phyloP scores from a whole-genome alignment of 2,113 vertebrate genomes.

The Setophaga petechia region DNA sequence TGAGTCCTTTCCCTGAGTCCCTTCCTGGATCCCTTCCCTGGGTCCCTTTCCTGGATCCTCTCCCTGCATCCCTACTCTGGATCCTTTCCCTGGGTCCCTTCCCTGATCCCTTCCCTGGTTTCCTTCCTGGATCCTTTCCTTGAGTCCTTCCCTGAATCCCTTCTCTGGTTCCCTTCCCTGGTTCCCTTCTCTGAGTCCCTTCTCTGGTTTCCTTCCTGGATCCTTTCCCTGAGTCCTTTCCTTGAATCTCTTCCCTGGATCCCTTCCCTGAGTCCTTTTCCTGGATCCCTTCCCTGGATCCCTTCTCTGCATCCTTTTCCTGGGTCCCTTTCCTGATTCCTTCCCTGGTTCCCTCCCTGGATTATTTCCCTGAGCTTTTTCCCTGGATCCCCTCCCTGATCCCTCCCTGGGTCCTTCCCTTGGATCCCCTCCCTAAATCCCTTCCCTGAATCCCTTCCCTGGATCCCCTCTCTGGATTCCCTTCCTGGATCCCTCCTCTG shows the following conservation, averaged over 20 bases:
- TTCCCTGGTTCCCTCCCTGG: background rate
- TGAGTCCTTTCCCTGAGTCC: too few relatives aligned
- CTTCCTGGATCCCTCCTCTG: too few relatives aligned
- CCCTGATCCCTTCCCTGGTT: accelerated
- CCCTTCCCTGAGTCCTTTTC: too few relatives aligned
- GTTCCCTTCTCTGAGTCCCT: too few relatives aligned
- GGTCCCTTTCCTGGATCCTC: accelerated
- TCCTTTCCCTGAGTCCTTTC: background rate
- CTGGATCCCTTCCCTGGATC: accelerated
- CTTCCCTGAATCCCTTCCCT: accelerated
- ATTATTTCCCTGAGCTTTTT: accelerated
- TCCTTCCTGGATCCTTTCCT: accelerated
- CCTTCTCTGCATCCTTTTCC: too few relatives aligned
- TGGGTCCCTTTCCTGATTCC: accelerated
- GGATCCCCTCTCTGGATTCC: too few relatives aligned
- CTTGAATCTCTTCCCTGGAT: too few relatives aligned
- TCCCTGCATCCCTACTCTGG: accelerated
- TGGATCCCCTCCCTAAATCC: accelerated
- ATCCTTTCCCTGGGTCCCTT: accelerated
- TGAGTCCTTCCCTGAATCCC: background rate
- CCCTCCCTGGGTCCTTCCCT: background rate
- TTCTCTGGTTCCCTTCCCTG: accelerated
- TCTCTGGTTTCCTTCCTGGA: accelerated
- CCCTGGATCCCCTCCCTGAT: accelerated
- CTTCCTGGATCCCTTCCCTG: too few relatives aligned